Base-by-base conservation (phyloP, 2,113 vertebrate species). In the Erinaceus europaeus region DNA sequence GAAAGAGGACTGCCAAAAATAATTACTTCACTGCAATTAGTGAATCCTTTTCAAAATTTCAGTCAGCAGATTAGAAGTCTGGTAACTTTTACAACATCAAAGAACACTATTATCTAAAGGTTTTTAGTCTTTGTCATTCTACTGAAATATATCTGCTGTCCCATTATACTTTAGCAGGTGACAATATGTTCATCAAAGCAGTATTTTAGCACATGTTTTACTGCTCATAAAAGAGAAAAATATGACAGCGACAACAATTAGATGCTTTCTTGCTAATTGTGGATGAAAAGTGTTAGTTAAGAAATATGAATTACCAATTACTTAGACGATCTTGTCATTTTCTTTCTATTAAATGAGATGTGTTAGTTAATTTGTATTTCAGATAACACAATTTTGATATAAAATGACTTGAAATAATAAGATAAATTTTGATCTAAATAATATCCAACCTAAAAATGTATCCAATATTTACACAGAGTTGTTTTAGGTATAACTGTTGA, bases 281-380 rank as follows among this genome's bases (percentile, higher is more conserved):
- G 40, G 71, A 83, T 91, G 67, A 79, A 90, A 94, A 83, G 29
- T 69, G 67, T 79, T 74, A 83, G 55, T 53, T 90, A 62, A 84
- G 71, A 82, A 90, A 76, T 23, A 64, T 44, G 67, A 84, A 89
- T 90, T 50, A 85, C 68, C 85, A 89, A 94, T 95, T 89, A 94
- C 62, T 79, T 79, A 69, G 74, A n/a, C 78, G 78, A 93, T 38
- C 62, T 85, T 92, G 67, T 89, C 75, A 94, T 91, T 93, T 94
- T 23, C 38, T 89, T 89, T 91, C 57, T 71, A 90, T 88, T 85
- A 89, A 86, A 68, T 48, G 84, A 27, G 32, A 94, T 85, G 74
- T 94, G 87, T 79, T 93, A 92, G 91, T 92, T 95, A 74, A 95
- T 94, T 89, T 90, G 61, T 83, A 61, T 64, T 90, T 89, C 34